Conservation (phyloP, 2,113 vertebrate species). For the Serinus canaria region DNA sequence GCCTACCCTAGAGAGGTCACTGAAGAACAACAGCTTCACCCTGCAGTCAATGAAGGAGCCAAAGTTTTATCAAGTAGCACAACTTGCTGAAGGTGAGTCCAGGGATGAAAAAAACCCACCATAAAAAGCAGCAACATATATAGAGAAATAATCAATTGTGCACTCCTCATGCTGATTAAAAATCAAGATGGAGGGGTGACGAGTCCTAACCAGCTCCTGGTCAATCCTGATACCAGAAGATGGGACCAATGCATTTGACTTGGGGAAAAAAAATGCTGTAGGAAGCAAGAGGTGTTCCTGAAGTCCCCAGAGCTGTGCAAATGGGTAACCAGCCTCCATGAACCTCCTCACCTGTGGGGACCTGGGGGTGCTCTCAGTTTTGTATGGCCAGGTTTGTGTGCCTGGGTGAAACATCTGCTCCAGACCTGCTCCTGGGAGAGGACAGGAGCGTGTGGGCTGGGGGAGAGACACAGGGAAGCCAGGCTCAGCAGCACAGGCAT, state of each 20-base stretch:
- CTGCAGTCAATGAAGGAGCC: not conserved
- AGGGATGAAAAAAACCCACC: rapidly evolving
- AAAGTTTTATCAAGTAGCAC: not conserved
- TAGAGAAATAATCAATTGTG: not conserved
- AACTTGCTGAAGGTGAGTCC: not conserved
- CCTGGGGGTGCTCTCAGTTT: not conserved
- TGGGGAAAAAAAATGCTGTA: not conserved
- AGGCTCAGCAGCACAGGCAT: not conserved
- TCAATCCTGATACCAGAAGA: not conserved
- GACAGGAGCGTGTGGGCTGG: rapidly evolving
- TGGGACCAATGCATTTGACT: not conserved
- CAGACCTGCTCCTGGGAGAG: rapidly evolving
- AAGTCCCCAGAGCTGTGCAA: not conserved
- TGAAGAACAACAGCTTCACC: not conserved
- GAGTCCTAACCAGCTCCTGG: not conserved
- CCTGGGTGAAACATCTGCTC: not conserved
- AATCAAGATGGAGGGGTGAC: not conserved
- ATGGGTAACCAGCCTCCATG: rapidly evolving
- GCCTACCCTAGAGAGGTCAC: not conserved
- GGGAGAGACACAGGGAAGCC: not conserved
- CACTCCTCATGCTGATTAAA: not conserved
- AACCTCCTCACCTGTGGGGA: not conserved
- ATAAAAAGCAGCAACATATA: not conserved
- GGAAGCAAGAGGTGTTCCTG: not conserved
- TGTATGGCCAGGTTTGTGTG: not conserved